phyloP scores from a whole-genome alignment of 2,888 invertebrate species.

The Rambutsinella grinnellia region DNA sequence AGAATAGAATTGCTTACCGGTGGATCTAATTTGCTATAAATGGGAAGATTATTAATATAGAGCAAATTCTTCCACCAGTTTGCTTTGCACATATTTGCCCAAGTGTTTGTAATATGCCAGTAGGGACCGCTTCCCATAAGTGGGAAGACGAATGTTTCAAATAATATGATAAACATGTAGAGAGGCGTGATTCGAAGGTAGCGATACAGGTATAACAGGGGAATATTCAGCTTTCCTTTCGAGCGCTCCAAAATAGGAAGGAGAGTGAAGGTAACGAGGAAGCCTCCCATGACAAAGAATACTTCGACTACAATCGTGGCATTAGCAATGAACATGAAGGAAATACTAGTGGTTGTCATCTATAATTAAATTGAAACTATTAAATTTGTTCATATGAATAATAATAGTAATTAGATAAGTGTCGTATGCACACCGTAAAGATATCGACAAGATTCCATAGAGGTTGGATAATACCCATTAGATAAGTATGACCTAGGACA shows the following conservation, averaged over 20 bases:
- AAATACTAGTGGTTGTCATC: constrained; percentile 29
- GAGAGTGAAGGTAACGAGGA: constrained; percentile 66
- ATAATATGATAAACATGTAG: constrained; percentile 31
- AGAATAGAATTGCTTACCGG: constrained; percentile 39
- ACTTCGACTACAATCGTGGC: constrained; percentile 67
- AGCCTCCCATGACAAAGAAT: constrained; percentile 67
- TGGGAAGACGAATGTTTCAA: constrained; percentile 58
- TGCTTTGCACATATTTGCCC: constrained; percentile 57
- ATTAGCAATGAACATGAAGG: constrained; percentile 53
- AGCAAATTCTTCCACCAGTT: constrained; percentile 67
- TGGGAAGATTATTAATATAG: constrained; percentile 65
- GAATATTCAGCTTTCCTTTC: constrained; percentile 62
- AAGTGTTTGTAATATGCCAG: constrained; percentile 67
- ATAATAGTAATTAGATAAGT: constrained; percentile 3
- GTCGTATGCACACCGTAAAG: constrained; percentile 24
- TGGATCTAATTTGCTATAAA: constrained; percentile 47
- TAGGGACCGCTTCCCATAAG: constrained; percentile 69
- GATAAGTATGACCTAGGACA: constrained; percentile 71
- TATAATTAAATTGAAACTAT: constrained; percentile 14
- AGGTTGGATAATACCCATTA: constrained; percentile 47
- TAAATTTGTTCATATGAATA: not conserved
- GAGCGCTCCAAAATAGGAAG: constrained; percentile 62
- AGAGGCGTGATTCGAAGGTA: constrained; percentile 64
- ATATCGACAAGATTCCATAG: constrained; percentile 58
- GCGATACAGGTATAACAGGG: constrained; percentile 62